A percentile compares a stretch with the other conserved stretches of the same genome.
Conservation (phyloP, 2,113 vertebrate genomes). For the Polypterus senegalus region DNA sequence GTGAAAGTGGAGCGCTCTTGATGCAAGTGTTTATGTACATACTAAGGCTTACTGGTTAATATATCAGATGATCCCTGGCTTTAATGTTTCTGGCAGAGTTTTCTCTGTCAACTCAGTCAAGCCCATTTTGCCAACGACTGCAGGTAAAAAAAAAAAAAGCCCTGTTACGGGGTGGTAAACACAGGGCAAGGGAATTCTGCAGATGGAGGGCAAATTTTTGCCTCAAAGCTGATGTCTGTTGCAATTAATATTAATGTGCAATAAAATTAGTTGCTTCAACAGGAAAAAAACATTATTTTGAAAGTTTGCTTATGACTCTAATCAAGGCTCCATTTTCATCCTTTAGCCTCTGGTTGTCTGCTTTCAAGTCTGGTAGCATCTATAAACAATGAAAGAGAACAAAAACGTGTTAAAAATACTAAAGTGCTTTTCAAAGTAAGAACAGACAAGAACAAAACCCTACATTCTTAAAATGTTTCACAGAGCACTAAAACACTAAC, state of each 20-base stretch:
- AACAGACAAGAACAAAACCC: neutral
- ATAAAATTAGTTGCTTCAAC: conserved; percentile 66
- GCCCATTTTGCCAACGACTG: conserved; percentile 69
- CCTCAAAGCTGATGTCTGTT: conserved; percentile 49
- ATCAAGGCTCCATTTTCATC: conserved; percentile 96
- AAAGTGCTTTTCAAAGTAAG: no score
- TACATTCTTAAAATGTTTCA: conserved; percentile 17
- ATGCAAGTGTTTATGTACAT: conserved; percentile 91
- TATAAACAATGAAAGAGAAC: conserved; percentile 33
- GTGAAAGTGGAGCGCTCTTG: conserved; percentile 71
- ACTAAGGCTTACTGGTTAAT: conserved; percentile 99
- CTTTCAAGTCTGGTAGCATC: conserved; percentile 98
- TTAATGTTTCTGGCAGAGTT: conserved; percentile 65
- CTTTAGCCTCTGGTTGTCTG: conserved; percentile 99
- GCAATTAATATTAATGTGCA: conserved; percentile 74
- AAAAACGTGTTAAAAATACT: no score
- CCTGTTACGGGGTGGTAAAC: neutral
- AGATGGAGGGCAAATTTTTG: conserved; percentile 16
- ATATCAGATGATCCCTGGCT: conserved; percentile 76
- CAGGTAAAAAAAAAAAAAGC: conserved; percentile 62
- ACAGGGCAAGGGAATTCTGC: conserved; percentile 7
- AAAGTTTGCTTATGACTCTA: conserved; percentile 91
- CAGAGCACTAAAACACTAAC: conserved; percentile 18
- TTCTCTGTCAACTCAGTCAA: conserved; percentile 82
- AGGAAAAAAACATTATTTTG: conserved; percentile 62